Percentiles rank a stretch among this genome's conserved stretches.
These are phyloP conservation scores for Xenopus borealis DNA, from an alignment of 2,113 vertebrate species.

Conservation along the genomic window DNA sequence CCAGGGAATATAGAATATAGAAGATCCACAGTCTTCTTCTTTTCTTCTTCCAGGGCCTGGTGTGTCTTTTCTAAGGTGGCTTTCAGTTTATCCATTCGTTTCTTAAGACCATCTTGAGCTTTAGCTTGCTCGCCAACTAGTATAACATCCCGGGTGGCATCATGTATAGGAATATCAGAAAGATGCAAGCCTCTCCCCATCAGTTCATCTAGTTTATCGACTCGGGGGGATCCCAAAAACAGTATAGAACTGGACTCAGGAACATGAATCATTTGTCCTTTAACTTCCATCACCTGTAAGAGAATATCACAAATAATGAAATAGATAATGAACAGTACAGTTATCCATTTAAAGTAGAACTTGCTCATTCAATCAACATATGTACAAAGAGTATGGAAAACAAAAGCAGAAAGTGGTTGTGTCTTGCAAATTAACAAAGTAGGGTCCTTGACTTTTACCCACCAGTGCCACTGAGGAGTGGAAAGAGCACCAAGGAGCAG, in stretches of 20 bases:
- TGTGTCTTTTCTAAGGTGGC: conserved; percentile 92
- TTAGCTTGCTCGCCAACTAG: conserved; percentile 96
- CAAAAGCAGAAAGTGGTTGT: too few species aligned
- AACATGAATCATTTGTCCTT: conserved; percentile 97
- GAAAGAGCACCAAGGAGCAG: too few species aligned
- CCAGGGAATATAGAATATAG: conserved; percentile 97
- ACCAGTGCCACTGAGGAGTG: too few species aligned
- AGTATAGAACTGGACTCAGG: conserved; percentile 89
- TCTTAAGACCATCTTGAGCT: conserved; percentile 95
- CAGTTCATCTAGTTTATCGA: conserved; percentile 95
- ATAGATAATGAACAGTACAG: too few species aligned
- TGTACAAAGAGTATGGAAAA: too few species aligned
- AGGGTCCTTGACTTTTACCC: too few species aligned
- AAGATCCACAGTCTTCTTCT: conserved; percentile 93
- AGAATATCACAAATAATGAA: conserved; percentile 31
- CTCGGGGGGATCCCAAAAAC: conserved; percentile 94
- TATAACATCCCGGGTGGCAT: conserved; percentile 94
- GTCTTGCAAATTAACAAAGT: too few species aligned
- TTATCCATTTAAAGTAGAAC: neutral
- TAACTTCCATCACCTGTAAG: conserved; percentile 94
- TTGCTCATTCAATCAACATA: too few species aligned
- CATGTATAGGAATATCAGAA: conserved; percentile 96
- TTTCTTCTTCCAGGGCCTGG: conserved; percentile 93
- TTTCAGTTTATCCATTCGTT: conserved; percentile 97
- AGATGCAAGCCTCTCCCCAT: conserved; percentile 94